Evolutionary conservation across 2,113 vertebrate species (phyloP), one percentile per base, ranked within the genome.

Genomic region (Sceloporus tristichus): DNA sequence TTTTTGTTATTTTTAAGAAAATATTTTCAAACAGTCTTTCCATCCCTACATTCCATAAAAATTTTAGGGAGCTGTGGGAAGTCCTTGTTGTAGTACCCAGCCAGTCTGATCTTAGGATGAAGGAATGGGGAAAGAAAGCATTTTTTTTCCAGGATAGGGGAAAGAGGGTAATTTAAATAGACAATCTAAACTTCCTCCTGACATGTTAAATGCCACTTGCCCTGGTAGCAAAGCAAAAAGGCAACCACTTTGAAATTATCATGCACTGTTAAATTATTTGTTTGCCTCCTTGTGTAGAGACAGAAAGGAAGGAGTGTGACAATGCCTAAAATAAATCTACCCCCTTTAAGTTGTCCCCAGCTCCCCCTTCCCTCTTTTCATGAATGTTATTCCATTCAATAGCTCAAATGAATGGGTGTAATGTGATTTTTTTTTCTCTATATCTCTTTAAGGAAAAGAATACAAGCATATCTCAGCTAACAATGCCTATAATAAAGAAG

Each of bases 361-460:
- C 42, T 82, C 90, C 89, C 84, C 84, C 91, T 94, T 94, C 82
- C 85, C 92, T 94, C 94, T 85, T 48, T 94, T 93, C 89, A 84
- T 86, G 74, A 80, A 85, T 8, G 79, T 92, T 86, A 91, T 65
- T 92, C 74, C 85, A 91, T 81, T 96, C 93, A 96, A 85, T 90
- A 88, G 95, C 90, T 93, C 91, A 94, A 96, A 94, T 91, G 91
- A 96, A 92, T 4, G 42, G 42, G 88, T 95, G 94, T 85, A 82
- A 66, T 79, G 76, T 94, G 42, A 96, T 96, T 94, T 91, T 66
- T 91, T 66, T 16, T 66, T 66, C 16, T 66, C 23, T 14, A 21
- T 66, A 5, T 48, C 42, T 48, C 42, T 48, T 48, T 48, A 48
- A 48, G 42, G 42, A 48, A 48, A 5, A 48, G 42, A 48, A 48